Conservation (phyloP, 2,113 vertebrate species). For the Calidris pugnax region DNA sequence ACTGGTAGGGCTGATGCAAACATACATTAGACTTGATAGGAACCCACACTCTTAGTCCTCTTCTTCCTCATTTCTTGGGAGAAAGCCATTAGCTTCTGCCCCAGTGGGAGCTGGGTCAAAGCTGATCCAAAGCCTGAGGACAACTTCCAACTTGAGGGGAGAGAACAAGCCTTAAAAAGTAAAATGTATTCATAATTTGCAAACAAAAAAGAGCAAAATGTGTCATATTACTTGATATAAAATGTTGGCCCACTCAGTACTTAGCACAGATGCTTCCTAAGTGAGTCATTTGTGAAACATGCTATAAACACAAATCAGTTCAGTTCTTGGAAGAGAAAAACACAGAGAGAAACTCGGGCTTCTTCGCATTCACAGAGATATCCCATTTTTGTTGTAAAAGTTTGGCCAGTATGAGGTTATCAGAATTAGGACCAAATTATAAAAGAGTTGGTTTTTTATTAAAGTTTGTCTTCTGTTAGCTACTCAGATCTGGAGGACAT, state of each 20-base stretch:
- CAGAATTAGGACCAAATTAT: neutral
- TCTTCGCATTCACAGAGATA: neutral
- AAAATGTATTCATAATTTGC: neutral
- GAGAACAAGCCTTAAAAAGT: neutral
- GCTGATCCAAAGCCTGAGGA: neutral
- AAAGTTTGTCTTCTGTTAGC: neutral
- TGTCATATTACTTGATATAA: conserved; percentile 23
- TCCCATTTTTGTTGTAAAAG: neutral
- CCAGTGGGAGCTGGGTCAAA: neutral
- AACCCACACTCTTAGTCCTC: neutral
- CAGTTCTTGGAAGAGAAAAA: neutral
- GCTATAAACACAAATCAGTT: conserved; percentile 17
- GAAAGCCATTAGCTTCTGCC: neutral
- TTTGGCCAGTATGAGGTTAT: neutral
- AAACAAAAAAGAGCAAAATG: conserved; percentile 55
- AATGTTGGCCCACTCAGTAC: conserved; percentile 36
- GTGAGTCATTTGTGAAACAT: conserved; percentile 41
- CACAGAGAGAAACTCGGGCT: neutral
- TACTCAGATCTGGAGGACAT: neutral
- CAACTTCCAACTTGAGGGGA: neutral
- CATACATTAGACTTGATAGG: neutral
- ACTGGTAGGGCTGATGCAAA: neutral
- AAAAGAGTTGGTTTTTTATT: neutral
- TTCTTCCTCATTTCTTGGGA: neutral
- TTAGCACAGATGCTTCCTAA: conserved; percentile 44